These are phyloP conservation scores for Drosophila ogumai DNA, from an alignment of 1,140 invertebrate genomes.

Conservation along the genomic window DNA sequence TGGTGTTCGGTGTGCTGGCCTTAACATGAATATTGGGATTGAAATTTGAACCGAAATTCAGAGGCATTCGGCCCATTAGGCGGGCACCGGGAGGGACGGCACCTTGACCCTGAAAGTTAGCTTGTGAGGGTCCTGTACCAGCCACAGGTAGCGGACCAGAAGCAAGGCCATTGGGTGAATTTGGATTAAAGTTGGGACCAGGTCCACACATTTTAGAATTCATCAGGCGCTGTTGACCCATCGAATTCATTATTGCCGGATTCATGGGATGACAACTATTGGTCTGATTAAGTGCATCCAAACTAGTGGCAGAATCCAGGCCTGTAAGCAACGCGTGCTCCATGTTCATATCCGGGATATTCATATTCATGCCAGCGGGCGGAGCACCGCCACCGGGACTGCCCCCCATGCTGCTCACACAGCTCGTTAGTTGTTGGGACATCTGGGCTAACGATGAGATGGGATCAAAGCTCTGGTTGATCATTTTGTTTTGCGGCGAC, in stretches of 20 bases:
- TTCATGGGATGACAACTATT: slow-evolving; percentile 65
- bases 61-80: slow-evolving; percentile 85
- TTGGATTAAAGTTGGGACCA: slow-evolving; percentile 58
- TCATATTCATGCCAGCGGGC: slow-evolving; percentile 81
- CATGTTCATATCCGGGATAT: slow-evolving; percentile 78
- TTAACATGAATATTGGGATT: slow-evolving; percentile 95
- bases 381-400: slow-evolving; percentile 86
- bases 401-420: slow-evolving; percentile 86
- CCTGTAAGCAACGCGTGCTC: slow-evolving; percentile 79
- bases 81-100: slow-evolving; percentile 78
- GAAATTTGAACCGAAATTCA: slow-evolving; percentile 74
- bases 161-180: slow-evolving; percentile 45
- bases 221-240: slow-evolving; percentile 75
- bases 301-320: slow-evolving; percentile 63
- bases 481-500: slow-evolving; percentile 86
- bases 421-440: slow-evolving; percentile 95
- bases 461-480: slow-evolving; percentile 92
- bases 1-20: slow-evolving; percentile 98
- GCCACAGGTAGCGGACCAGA: slow-evolving; percentile 43
- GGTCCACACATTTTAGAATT: slow-evolving; percentile 85
- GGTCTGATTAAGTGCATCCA: slow-evolving; percentile 65
- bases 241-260: slow-evolving; percentile 59
- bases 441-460: slow-evolving; percentile 97
- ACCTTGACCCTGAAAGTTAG: slow-evolving; percentile 79
- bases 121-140: slow-evolving; percentile 46